Evolutionary conservation across 2,888 invertebrate genomes (phyloP).

Genomic region (Chironomus tentans): DNA sequence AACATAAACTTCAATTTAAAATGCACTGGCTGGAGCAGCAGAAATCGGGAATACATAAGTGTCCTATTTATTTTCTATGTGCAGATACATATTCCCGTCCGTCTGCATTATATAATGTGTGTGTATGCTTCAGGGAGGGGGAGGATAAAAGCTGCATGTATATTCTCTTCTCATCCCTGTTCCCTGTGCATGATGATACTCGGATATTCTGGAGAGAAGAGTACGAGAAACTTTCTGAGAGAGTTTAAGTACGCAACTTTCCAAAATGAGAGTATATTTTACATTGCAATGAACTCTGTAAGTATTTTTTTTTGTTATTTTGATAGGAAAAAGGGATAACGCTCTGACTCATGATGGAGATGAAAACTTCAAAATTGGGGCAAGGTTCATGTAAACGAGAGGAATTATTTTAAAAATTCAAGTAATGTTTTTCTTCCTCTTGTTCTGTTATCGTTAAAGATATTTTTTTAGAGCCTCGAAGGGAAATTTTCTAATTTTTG

Average conservation of each 20-base stretch:
- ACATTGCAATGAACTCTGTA: not conserved
- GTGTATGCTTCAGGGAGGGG: too few species aligned
- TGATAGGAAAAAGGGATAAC: not conserved
- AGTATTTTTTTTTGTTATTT: too few species aligned
- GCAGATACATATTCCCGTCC: slow-evolving; percentile 11
- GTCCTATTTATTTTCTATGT: slow-evolving; percentile 19
- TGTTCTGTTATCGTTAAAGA: too few species aligned
- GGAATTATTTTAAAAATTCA: not conserved
- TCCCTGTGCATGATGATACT: not conserved
- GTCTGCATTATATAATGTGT: not conserved
- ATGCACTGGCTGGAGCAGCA: not conserved
- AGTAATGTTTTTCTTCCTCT: too few species aligned
- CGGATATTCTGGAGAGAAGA: not conserved
- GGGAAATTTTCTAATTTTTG: not conserved
- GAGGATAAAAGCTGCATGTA: not conserved
- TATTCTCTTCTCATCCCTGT: not conserved
- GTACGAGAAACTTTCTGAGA: not conserved
- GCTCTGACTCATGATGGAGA: not conserved
- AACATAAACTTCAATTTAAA: slow-evolving; percentile 22
- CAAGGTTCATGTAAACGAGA: not conserved
- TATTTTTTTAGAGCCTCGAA: not conserved
- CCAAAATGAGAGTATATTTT: not conserved
- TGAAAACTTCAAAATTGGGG: not conserved
- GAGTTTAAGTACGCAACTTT: not conserved
- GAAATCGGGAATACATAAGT: slow-evolving; percentile 10